phyloP scores from a whole-genome alignment of 2,113 vertebrate genomes.

The Cariama cristata region DNA sequence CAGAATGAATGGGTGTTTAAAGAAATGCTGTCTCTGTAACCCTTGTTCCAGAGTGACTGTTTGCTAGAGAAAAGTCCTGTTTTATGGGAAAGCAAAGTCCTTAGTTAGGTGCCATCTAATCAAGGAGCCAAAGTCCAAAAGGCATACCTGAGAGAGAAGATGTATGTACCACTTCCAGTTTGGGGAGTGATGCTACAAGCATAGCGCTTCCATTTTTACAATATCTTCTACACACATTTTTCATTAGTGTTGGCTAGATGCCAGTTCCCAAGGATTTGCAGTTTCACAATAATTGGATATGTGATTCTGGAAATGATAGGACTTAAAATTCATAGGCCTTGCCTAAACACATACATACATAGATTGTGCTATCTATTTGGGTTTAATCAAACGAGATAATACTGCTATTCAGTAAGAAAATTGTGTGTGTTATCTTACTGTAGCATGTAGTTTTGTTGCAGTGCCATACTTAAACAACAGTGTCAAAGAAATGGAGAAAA shows the following conservation, averaged over 20 bases:
- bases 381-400: neutral
- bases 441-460: neutral
- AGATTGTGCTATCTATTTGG: neutral
- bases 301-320: neutral
- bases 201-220: neutral
- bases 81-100: neutral
- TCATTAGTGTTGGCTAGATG: neutral
- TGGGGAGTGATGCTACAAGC: rapidly evolving
- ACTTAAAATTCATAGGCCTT: neutral
- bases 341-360: neutral
- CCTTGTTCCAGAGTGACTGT: too few relatives aligned
- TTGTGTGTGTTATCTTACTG: neutral
- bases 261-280: neutral
- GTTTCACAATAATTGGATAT: neutral
- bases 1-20: neutral
- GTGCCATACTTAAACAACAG: neutral
- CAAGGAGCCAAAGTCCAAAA: neutral
- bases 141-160: neutral
- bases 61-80: neutral
- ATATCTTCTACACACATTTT: rapidly evolving
- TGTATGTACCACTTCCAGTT: rapidly evolving
- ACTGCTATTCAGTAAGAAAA: neutral
- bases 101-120: rapidly evolving
- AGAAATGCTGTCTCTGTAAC: neutral
- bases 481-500: neutral